Conservation (phyloP, 2,113 vertebrate genomes). For the Eptesicus fuscus region DNA sequence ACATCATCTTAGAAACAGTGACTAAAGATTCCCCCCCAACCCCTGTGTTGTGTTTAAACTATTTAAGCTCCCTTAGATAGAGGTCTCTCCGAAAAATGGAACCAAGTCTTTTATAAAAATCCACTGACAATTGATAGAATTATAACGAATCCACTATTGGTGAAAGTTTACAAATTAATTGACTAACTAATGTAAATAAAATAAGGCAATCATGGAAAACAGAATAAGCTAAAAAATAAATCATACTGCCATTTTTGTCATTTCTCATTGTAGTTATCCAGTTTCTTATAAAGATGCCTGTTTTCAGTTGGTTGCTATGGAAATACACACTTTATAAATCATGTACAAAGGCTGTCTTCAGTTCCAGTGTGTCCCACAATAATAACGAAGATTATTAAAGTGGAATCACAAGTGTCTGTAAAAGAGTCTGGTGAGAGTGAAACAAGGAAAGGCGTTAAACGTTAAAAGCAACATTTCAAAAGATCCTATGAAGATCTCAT, state of each 20-base stretch:
- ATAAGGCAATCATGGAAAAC: neutral
- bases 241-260: neutral
- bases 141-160: neutral
- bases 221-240: conserved; percentile 19
- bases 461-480: conserved; percentile 66
- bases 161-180: neutral
- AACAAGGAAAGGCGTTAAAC: conserved; percentile 40
- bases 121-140: neutral
- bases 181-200: neutral
- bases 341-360: conserved; percentile 61
- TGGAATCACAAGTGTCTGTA: conserved; percentile 21
- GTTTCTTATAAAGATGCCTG: conserved; percentile 33
- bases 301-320: conserved; percentile 65
- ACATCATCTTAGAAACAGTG: neutral
- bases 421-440: conserved; percentile 21
- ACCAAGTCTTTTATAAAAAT: neutral
- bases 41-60: neutral
- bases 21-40: neutral
- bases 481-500: conserved; percentile 41
- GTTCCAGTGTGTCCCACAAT: conserved; percentile 54
- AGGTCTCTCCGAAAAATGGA: neutral
- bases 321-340: conserved; percentile 61
- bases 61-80: neutral
- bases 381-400: conserved; percentile 72
- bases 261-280: conserved; percentile 40